Conservation (phyloP, 2,113 vertebrate species). For the Scytalopus superciliaris region DNA sequence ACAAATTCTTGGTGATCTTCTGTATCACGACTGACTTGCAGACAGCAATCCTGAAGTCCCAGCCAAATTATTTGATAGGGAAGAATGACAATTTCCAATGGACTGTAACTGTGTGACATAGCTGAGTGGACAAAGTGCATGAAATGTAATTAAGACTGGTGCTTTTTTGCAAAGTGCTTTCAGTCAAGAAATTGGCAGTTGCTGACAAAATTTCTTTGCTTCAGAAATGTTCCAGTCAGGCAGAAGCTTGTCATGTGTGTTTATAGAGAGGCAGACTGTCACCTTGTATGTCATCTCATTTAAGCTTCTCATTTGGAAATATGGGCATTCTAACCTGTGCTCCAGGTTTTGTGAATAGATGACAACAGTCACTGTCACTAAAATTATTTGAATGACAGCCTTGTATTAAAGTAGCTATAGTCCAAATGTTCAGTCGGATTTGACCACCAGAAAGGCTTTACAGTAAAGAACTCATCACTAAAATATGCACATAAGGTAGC, state of each 20-base stretch:
- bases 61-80: background rate
- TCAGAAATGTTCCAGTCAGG: background rate
- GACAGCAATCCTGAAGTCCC: background rate
- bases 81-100: background rate
- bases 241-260: background rate
- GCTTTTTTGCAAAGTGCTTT: background rate
- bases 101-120: background rate
- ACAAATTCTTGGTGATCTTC: background rate
- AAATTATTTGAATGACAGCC: background rate
- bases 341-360: background rate
- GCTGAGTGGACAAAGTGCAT: background rate
- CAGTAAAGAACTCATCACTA: background rate
- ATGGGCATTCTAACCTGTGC: background rate
- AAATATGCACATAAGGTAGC: background rate
- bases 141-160: background rate
- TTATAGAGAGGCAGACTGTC: background rate
- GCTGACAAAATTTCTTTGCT: background rate
- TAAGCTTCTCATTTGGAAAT: background rate
- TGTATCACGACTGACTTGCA: background rate
- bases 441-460: background rate
- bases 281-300: background rate
- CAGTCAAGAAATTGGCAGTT: background rate
- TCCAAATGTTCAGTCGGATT: background rate
- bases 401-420: background rate
- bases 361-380: background rate